Base-by-base conservation (phyloP, 2,113 vertebrate genomes). In the Oplegnathus fasciatus region DNA sequence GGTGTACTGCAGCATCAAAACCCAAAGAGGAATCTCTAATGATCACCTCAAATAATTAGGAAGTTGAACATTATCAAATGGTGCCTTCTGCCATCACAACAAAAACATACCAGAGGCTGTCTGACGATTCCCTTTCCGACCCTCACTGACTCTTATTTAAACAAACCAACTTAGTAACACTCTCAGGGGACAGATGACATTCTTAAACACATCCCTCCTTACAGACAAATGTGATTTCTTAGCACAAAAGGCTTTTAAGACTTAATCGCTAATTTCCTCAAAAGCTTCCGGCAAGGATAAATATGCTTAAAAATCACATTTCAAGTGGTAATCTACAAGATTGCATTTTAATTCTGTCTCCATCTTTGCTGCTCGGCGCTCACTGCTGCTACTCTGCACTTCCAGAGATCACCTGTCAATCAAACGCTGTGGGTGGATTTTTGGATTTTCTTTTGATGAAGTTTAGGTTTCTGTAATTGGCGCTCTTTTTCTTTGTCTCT, bases 351-450 rank as follows among this genome's bases (percentile, higher is more conserved):
- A 60, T 52, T 44, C 10, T 10, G 26, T 52, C 52, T 55, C 30
- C 6, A 6, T n/a, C 54, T 50, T 40, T 72, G 50, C 8, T 20
- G 20, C 28, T 18, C 9, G 5, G 72, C 2, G 5, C 32, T 72
- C 30, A 10, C 2, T 26, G 72, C 40, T 57, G 26, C 24, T 44
- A 40, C 50, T 48, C 46, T 34, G 37, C 42, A 54, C 57, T 52
- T 42, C 32, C 26, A 57, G 18, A 77, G 44, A 70, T 75, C 75
- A 52, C 7, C 61, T 83, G 88, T 86, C 88, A 91, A 17, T 87
- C 84, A 72, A 22, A 15, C 68, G 9, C 50, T 6, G 70, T 83
- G 76, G 86, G 87, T 26, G 58, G 68, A 61, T 52, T 66, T 37
- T 28, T 13, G 15, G 30, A 30, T 69, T 75, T 42, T 54, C 62